Percentiles rank a stretch among this genome's conserved stretches.
Evolutionary conservation across 64 coral and sea anemone genomes (phyloP).

Genomic region (Pocillopora verrucosa): DNA sequence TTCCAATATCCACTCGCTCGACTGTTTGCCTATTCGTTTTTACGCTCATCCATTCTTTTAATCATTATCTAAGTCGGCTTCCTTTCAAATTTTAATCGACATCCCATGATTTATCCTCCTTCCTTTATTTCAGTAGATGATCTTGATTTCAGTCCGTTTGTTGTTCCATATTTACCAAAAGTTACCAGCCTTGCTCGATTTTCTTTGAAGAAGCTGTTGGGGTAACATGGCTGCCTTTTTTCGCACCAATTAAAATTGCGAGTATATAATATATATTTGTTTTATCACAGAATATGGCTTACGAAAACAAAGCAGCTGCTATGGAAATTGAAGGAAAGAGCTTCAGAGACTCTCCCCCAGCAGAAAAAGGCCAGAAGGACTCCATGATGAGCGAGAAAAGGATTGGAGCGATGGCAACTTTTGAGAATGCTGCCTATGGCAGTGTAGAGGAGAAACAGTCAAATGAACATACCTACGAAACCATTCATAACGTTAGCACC

Average conservation of each 20-base stretch:
- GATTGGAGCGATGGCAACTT: background rate
- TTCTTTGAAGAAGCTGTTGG: background rate
- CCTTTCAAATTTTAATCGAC: too few species aligned
- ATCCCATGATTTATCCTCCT: too few species aligned
- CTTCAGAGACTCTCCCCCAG: background rate
- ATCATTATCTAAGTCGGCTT: too few species aligned
- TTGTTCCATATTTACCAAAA: too few species aligned
- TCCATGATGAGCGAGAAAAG: background rate
- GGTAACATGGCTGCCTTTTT: background rate
- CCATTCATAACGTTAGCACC: background rate
- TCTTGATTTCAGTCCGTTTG: too few species aligned
- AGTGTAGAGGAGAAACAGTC: background rate
- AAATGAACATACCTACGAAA: background rate
- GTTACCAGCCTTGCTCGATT: too few species aligned
- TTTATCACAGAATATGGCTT: background rate
- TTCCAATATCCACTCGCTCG: too few species aligned
- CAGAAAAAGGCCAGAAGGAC: constrained; percentile 4
- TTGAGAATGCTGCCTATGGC: background rate
- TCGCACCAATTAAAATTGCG: background rate
- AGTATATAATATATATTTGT: background rate
- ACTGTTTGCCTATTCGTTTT: too few species aligned
- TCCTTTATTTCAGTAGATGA: too few species aligned
- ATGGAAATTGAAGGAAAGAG: background rate
- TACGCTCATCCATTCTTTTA: too few species aligned
- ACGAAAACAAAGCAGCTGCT: background rate